phyloP scores from a whole-genome alignment of 2,113 vertebrate genomes.

The Potamarius usumacintae region DNA sequence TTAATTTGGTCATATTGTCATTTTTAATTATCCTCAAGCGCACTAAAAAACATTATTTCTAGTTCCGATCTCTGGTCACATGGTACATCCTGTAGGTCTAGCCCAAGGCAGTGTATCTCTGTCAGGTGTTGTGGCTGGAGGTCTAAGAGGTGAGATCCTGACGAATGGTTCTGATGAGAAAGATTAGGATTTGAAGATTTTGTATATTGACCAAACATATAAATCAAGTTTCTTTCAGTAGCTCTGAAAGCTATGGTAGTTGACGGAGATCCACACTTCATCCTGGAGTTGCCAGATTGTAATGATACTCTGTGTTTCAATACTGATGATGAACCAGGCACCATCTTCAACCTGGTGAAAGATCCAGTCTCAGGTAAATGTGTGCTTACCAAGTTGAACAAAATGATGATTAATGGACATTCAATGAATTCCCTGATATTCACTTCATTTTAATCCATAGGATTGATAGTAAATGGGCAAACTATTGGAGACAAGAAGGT shows the following conservation, averaged over 20 bases:
- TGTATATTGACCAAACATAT: background rate
- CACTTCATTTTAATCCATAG: conserved; percentile 61
- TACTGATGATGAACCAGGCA: conserved; percentile 83
- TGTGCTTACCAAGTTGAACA: background rate
- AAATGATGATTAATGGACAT: background rate
- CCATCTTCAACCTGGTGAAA: conserved; percentile 81
- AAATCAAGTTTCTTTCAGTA: background rate
- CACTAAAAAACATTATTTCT: background rate
- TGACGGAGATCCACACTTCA: conserved; percentile 94
- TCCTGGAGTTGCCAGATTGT: conserved; percentile 81
- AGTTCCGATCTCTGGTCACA: background rate
- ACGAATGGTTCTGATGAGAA: background rate
- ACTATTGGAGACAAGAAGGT: conserved; percentile 84
- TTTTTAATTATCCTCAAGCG: background rate
- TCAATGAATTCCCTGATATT: background rate
- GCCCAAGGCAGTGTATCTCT: background rate
- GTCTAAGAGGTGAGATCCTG: background rate
- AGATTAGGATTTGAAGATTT: background rate
- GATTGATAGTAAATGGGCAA: conserved; percentile 86
- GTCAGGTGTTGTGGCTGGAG: rapidly evolving
- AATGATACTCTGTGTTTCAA: conserved; percentile 89
- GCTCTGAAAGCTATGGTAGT: conserved; percentile 37
- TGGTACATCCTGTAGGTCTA: background rate
- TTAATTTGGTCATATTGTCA: background rate
- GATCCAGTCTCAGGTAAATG: conserved; percentile 81